Conservation (phyloP, 2,113 vertebrate genomes). For the Nansenia antarctica region DNA sequence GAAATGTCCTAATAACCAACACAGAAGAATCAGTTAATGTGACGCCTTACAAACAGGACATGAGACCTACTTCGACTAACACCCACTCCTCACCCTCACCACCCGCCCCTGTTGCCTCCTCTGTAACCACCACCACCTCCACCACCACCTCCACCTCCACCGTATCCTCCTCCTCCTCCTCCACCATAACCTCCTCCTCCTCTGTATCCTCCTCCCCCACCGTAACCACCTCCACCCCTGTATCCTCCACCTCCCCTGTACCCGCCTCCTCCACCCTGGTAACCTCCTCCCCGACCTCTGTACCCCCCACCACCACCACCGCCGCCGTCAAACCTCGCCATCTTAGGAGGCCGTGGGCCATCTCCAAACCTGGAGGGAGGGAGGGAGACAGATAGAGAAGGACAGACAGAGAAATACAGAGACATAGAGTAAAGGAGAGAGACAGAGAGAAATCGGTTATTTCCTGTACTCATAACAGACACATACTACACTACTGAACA, state of each 20-base stretch:
- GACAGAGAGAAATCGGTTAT: no score
- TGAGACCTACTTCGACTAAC: conserved; percentile 9
- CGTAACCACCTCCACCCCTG: no score
- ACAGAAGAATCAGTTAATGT: no score
- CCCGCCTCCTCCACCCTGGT: conserved; percentile 35
- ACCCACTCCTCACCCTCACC: conserved; percentile 35
- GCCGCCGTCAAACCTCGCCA: conserved; percentile 85
- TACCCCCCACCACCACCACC: no score
- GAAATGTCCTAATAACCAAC: no score
- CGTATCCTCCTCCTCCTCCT: conserved; percentile 38
- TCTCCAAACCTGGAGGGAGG: conserved; percentile 90
- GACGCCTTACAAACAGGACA: no score
- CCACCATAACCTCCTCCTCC: conserved; percentile 46
- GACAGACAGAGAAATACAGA: no score
- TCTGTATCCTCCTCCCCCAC: conserved; percentile 42
- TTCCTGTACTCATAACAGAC: no score
- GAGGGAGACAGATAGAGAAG: no score
- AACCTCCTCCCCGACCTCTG: conserved; percentile 63
- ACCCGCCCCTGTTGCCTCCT: conserved; percentile 29
- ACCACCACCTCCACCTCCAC: conserved; percentile 48
- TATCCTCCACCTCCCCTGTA: background rate
- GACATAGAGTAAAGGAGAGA: no score
- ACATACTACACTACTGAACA: no score
- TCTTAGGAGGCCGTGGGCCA: conserved; percentile 92
- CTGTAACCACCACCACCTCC: conserved; percentile 48